Conservation (phyloP, 1,140 invertebrate genomes). For the Nomia melanderi region DNA sequence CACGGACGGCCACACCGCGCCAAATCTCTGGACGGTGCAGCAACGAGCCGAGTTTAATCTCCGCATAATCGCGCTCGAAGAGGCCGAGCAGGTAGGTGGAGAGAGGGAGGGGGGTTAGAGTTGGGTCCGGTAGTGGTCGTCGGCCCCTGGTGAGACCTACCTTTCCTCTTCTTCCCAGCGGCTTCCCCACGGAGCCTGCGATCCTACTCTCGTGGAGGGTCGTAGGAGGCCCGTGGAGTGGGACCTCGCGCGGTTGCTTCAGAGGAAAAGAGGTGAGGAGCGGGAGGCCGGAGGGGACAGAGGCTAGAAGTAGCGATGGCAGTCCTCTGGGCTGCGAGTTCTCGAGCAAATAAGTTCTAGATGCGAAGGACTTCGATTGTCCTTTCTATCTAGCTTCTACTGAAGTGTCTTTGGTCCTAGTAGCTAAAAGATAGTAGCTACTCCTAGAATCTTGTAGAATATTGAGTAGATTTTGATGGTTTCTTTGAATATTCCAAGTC, state of each 20-base stretch:
- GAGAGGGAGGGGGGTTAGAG: neutral
- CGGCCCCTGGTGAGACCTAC: slow-evolving; percentile 60
- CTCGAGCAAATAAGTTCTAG: slow-evolving; percentile 1
- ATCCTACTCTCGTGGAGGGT: slow-evolving; percentile 44
- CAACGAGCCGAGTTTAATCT: slow-evolving; percentile 54
- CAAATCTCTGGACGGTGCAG: slow-evolving; percentile 36
- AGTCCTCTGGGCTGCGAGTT: neutral
- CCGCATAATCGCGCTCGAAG: slow-evolving; percentile 47
- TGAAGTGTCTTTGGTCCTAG: too few relatives aligned
- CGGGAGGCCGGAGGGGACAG: neutral
- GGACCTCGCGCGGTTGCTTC: slow-evolving; percentile 26
- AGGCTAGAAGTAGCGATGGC: slow-evolving; percentile 19
- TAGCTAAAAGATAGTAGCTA: too few relatives aligned
- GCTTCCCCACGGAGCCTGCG: slow-evolving; percentile 36
- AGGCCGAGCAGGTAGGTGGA: slow-evolving; percentile 15
- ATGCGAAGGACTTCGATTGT: too few relatives aligned
- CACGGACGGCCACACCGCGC: neutral
- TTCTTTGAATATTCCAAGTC: too few relatives aligned
- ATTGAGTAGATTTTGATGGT: too few relatives aligned
- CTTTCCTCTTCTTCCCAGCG: slow-evolving; percentile 38
- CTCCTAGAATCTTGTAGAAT: too few relatives aligned
- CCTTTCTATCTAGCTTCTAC: too few relatives aligned
- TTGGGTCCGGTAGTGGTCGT: slow-evolving; percentile 63
- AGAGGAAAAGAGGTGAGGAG: neutral
- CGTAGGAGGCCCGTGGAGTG: slow-evolving; percentile 41